Evolutionary conservation across 2,797 vertebrate genomes (phyloP).

Genomic region (Dermochelys coriacea): DNA sequence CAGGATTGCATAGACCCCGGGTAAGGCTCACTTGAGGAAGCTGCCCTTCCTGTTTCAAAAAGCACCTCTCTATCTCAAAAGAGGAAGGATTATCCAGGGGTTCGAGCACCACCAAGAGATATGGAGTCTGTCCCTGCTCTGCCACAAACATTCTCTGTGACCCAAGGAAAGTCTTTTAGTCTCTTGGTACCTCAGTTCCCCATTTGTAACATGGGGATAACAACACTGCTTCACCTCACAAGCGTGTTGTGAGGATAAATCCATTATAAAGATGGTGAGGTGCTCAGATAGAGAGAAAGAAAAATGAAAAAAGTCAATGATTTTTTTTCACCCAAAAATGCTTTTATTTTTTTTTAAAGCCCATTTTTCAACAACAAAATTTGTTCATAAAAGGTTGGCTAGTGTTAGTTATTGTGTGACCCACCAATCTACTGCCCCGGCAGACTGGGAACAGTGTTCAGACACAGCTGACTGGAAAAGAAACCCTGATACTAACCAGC

Average conservation of each 20-base stretch:
- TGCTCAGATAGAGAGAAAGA: not conserved
- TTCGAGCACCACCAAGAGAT: not conserved
- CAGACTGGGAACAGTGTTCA: not conserved
- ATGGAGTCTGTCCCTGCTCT: not conserved
- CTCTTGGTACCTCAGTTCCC: not conserved
- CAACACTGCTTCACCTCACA: not conserved
- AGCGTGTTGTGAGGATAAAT: not conserved
- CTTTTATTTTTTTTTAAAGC: not conserved
- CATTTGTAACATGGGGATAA: not conserved
- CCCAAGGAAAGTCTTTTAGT: not conserved
- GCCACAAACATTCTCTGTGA: not conserved
- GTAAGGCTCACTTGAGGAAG: slow-evolving; percentile 77
- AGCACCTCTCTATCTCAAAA: not conserved
- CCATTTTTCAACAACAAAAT: not conserved
- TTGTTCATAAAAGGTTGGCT: not conserved
- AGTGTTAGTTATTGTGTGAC: not conserved
- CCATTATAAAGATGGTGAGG: not conserved
- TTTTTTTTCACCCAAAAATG: not conserved
- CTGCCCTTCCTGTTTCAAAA: not conserved
- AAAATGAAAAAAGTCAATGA: not conserved
- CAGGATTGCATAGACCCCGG: slow-evolving; percentile 97
- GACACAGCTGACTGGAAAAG: not conserved
- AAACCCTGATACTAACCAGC: not conserved
- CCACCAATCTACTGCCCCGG: not conserved
- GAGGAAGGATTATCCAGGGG: not conserved